phyloP scores from a whole-genome alignment of 2,888 invertebrate genomes.

The Endotricha flammealis region DNA sequence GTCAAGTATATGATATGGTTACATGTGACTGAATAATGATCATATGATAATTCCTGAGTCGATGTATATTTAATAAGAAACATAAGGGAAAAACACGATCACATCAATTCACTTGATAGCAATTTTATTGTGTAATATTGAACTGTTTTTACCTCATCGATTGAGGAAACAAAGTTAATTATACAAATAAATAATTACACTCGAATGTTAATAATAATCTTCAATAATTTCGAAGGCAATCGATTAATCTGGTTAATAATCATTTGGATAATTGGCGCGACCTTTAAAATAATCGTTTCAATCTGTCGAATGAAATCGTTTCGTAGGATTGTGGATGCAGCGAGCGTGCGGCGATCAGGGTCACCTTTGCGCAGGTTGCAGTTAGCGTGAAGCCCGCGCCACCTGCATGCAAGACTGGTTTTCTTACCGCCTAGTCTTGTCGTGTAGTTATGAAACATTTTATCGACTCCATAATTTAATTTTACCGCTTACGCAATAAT shows the following conservation, averaged over 20 bases:
- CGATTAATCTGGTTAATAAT: slow-evolving; percentile 10
- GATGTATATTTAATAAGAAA: slow-evolving; percentile 49
- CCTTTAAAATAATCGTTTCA: slow-evolving; percentile 6
- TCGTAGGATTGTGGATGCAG: slow-evolving; percentile 26
- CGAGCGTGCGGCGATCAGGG: slow-evolving; percentile 45
- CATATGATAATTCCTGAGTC: slow-evolving; percentile 53
- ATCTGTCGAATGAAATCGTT: slow-evolving; percentile 18
- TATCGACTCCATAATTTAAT: slow-evolving; percentile 52
- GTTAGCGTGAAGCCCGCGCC: slow-evolving; percentile 34
- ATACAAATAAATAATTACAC: background rate
- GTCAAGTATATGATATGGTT: slow-evolving; percentile 39
- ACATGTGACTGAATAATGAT: slow-evolving; percentile 58
- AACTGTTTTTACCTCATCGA: background rate
- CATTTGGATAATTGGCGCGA: slow-evolving; percentile 6
- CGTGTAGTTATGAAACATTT: slow-evolving; percentile 58
- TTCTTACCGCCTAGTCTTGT: slow-evolving; percentile 35
- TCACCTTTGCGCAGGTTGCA: slow-evolving; percentile 31
- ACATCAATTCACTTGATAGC: slow-evolving; percentile 13
- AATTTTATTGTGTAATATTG: slow-evolving; percentile 9
- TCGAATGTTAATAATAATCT: slow-evolving; percentile 5
- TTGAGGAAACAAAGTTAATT: slow-evolving; percentile 4
- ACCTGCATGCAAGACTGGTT: slow-evolving; percentile 58
- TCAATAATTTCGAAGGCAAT: background rate
- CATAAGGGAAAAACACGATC: slow-evolving; percentile 42
- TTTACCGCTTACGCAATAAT: slow-evolving; percentile 58